A percentile compares a stretch with the other conserved stretches of the same genome.
Conservation (phyloP, 2,797 vertebrate species). For the Neosilurus hyrtlii region DNA sequence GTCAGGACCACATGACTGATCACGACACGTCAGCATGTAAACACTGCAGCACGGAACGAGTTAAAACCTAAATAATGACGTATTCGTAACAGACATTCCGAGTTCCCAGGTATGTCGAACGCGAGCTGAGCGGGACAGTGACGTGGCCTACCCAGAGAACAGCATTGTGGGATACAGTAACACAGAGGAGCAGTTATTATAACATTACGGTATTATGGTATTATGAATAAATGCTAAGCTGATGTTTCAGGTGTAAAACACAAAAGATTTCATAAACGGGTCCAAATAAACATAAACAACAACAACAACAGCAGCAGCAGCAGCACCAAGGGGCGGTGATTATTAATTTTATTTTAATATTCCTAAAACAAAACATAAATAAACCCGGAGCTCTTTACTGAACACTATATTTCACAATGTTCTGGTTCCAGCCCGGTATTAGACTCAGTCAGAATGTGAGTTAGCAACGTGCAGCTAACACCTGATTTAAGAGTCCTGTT, state of each 20-base stretch:
- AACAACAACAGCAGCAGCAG: too few species aligned
- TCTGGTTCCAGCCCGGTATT: too few species aligned
- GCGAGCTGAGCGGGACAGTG: background rate
- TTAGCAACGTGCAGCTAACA: too few species aligned
- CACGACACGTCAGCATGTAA: background rate
- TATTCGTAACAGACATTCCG: background rate
- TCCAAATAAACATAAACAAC: background rate
- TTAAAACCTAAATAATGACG: background rate
- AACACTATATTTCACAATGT: too few species aligned
- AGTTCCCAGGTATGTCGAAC: background rate
- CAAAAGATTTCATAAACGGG: background rate
- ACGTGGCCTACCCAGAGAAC: background rate
- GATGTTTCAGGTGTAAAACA: background rate
- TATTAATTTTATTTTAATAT: too few species aligned
- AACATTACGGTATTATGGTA: background rate
- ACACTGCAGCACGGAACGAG: background rate
- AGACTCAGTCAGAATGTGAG: too few species aligned
- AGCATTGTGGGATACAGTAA: conserved; percentile 14
- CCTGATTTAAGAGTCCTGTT: too few species aligned
- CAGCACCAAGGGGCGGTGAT: too few species aligned
- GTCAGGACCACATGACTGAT: background rate
- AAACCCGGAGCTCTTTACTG: too few species aligned
- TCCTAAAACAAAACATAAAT: too few species aligned
- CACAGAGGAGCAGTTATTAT: background rate
- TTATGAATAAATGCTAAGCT: background rate